phyloP scores from a whole-genome alignment of 1,140 invertebrate genomes.

The Holcopasites calliopsidis region DNA sequence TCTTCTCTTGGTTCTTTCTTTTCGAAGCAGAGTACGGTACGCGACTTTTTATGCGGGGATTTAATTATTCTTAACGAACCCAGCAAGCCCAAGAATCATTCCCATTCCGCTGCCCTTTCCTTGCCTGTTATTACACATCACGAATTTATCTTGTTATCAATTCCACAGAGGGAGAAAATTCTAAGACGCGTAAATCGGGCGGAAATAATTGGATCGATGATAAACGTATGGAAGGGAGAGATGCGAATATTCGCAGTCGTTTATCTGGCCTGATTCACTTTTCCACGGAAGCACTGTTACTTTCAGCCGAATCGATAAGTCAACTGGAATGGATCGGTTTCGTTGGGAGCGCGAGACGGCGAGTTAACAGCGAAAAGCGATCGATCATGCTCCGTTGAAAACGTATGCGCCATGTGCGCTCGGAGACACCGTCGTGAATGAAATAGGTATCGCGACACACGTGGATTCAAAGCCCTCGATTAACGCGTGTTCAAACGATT shows the following conservation, averaged over 20 bases:
- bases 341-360: background rate
- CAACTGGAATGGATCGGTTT: constrained; percentile 20
- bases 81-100: background rate
- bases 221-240: background rate
- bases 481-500: background rate
- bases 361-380: background rate
- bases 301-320: constrained; percentile 58
- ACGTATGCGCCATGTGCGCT: background rate
- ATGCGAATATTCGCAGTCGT: background rate
- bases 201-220: background rate
- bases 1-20: constrained; percentile 38
- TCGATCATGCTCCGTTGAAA: background rate
- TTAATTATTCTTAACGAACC: constrained; percentile 58
- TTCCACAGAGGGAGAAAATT: background rate
- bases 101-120: too few relatives aligned
- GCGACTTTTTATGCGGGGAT: constrained; percentile 39
- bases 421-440: background rate
- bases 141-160: constrained; percentile 1
- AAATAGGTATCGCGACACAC: background rate
- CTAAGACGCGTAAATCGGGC: background rate
- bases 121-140: too few relatives aligned
- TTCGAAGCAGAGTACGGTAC: constrained; percentile 14
- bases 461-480: background rate
- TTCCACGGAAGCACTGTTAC: constrained; percentile 52
- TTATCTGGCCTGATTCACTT: constrained; percentile 49